Conservation (phyloP, 2,888 invertebrate species). For the Netelia virgata region DNA sequence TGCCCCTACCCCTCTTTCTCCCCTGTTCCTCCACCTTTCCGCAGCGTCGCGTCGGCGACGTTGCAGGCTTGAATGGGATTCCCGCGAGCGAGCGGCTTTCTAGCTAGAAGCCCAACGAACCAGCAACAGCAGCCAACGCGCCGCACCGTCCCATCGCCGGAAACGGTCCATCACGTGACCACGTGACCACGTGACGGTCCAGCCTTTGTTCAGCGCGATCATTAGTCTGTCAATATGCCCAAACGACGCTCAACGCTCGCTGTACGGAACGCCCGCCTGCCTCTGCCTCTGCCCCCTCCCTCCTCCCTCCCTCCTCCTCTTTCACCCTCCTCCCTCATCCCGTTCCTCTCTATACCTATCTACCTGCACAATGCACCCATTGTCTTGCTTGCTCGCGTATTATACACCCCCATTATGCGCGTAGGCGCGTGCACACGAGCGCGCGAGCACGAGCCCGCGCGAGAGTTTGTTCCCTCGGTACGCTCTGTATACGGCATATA, state of each 20-base stretch:
- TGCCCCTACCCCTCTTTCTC: conserved; percentile 23
- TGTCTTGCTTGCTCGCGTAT: conserved; percentile 83
- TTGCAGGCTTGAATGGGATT: conserved; percentile 71
- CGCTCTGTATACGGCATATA: background rate
- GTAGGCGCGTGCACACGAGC: conserved; percentile 80
- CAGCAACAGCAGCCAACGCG: conserved; percentile 62
- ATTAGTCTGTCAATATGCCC: conserved; percentile 85
- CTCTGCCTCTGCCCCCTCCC: conserved; percentile 20
- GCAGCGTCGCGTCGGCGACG: conserved; percentile 60
- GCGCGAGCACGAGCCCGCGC: conserved; percentile 70
- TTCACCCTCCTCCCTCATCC: conserved; percentile 27
- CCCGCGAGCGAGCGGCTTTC: conserved; percentile 40
- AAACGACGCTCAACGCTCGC: conserved; percentile 81
- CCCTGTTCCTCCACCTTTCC: conserved; percentile 40
- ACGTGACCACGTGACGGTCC: conserved; percentile 84
- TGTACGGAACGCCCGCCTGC: conserved; percentile 71
- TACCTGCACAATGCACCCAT: conserved; percentile 84
- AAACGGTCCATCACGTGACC: conserved; percentile 84
- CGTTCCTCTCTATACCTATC: conserved; percentile 74
- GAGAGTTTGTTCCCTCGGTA: conserved; percentile 62
- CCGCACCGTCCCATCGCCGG: conserved; percentile 80
- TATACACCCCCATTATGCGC: conserved; percentile 83
- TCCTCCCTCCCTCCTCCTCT: conserved; percentile 21
- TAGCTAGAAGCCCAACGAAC: conserved; percentile 44
- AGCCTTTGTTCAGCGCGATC: conserved; percentile 84